Evolutionary conservation across 2,888 invertebrate genomes (phyloP).

Genomic region (Gari tellinella): DNA sequence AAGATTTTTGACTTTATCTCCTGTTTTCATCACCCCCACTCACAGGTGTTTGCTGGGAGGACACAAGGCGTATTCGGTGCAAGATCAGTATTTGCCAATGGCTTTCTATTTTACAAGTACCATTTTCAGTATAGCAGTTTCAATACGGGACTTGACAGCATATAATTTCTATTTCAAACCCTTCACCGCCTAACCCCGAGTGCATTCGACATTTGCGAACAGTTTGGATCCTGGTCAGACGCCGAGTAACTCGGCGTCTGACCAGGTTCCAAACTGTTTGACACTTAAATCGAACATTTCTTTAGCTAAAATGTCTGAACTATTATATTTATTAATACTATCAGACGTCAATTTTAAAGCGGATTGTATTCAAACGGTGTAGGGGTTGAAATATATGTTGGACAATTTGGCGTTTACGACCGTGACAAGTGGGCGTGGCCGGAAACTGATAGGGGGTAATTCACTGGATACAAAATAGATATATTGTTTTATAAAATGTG

Average conservation of each 20-base stretch:
- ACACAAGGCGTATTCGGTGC: slow-evolving; percentile 21
- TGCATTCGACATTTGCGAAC: no score
- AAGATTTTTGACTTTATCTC: slow-evolving; percentile 57
- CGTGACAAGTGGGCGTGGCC: slow-evolving; percentile 43
- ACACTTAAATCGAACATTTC: no score
- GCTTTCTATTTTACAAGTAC: slow-evolving; percentile 53
- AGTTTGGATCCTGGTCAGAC: no score
- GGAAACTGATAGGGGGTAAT: slow-evolving; percentile 50
- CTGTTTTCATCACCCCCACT: slow-evolving; percentile 41
- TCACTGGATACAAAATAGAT: slow-evolving; percentile 49
- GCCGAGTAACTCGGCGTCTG: no score
- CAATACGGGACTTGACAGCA: slow-evolving; percentile 54
- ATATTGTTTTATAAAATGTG: slow-evolving; percentile 51
- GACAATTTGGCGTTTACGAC: neutral
- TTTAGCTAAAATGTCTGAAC: no score
- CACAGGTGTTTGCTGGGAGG: no score
- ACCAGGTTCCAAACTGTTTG: no score
- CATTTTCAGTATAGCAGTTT: slow-evolving; percentile 53
- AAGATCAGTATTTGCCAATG: slow-evolving; percentile 57
- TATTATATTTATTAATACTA: no score
- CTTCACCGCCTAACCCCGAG: no score
- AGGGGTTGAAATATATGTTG: slow-evolving; percentile 1
- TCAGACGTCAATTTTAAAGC: no score
- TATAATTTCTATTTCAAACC: slow-evolving; percentile 53
- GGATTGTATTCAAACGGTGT: slow-evolving; percentile 52